Percentiles rank a stretch among this genome's conserved stretches.
These are phyloP conservation scores for Chelonus formosanus DNA, from an alignment of 2,888 invertebrate genomes.

Conservation along the genomic window DNA sequence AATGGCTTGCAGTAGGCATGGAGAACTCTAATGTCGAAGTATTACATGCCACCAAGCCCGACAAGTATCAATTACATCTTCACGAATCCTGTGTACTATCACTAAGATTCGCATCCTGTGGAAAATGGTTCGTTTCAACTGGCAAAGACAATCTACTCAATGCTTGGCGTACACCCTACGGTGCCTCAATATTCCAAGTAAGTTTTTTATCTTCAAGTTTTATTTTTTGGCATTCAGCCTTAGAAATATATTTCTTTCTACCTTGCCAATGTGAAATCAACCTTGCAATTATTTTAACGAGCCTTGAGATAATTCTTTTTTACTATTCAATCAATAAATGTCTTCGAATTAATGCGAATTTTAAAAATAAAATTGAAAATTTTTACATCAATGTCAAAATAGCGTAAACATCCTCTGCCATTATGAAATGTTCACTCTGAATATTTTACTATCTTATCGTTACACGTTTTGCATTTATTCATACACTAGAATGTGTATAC, in stretches of 20 bases:
- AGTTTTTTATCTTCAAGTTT: constrained; percentile 33
- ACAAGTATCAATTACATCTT: constrained; percentile 94
- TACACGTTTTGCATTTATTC: neutral
- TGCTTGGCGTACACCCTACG: constrained; percentile 96
- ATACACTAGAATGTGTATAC: neutral
- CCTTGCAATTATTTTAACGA: too few species aligned
- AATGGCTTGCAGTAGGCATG: constrained; percentile 97
- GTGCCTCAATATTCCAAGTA: constrained; percentile 94
- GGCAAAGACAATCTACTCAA: constrained; percentile 94
- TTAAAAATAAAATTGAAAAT: too few species aligned
- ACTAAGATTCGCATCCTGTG: constrained; percentile 89
- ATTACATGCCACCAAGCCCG: constrained; percentile 85
- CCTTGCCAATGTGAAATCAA: too few species aligned
- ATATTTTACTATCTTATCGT: neutral
- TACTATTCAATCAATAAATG: too few species aligned
- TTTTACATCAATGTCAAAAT: too few species aligned
- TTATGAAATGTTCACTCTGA: too few species aligned
- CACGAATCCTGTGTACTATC: constrained; percentile 97
- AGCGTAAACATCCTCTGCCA: too few species aligned
- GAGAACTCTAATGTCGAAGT: constrained; percentile 96
- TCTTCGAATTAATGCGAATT: too few species aligned
- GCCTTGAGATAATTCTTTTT: too few species aligned
- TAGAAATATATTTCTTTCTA: too few species aligned
- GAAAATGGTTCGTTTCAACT: constrained; percentile 96
- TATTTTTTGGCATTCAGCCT: neutral